Percentiles rank a stretch among this genome's conserved stretches.
Conservation (phyloP, 2,888 invertebrate genomes). For the Dugesia japonica region DNA sequence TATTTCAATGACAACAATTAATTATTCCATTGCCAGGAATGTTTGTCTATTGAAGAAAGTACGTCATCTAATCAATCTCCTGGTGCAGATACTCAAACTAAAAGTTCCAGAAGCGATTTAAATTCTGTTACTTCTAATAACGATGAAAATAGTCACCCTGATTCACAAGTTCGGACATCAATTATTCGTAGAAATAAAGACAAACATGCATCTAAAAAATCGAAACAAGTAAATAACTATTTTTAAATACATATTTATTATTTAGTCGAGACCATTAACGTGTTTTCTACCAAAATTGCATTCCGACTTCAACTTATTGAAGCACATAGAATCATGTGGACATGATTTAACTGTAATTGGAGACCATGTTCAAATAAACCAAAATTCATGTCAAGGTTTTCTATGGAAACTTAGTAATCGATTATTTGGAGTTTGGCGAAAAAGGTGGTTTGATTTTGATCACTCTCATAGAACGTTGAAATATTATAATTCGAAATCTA, state of each 20-base stretch:
- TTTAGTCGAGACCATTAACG: background rate
- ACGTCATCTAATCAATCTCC: constrained; percentile 6
- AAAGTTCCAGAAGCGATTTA: constrained; percentile 4
- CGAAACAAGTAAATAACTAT: background rate
- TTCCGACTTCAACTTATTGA: constrained; percentile 8
- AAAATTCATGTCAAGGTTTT: background rate
- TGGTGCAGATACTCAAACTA: constrained; percentile 5
- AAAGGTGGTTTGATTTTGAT: background rate
- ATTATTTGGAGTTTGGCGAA: constrained; percentile 13
- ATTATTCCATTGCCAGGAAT: too few species aligned
- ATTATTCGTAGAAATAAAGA: constrained; percentile 9
- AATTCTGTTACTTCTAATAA: constrained; percentile 4
- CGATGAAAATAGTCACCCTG: constrained; percentile 3
- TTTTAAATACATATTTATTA: background rate
- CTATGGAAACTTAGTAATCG: background rate
- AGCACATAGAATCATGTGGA: background rate
- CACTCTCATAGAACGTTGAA: background rate
- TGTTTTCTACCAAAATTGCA: constrained; percentile 37
- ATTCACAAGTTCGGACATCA: background rate
- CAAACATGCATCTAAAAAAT: background rate
- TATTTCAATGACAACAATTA: too few species aligned
- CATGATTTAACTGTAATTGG: background rate
- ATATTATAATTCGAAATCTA: constrained; percentile 4
- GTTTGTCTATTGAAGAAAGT: background rate
- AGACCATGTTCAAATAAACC: background rate